Percentiles rank a stretch among this genome's conserved stretches.
phyloP scores from a whole-genome alignment of 2,888 invertebrate genomes.

The Automeris io region DNA sequence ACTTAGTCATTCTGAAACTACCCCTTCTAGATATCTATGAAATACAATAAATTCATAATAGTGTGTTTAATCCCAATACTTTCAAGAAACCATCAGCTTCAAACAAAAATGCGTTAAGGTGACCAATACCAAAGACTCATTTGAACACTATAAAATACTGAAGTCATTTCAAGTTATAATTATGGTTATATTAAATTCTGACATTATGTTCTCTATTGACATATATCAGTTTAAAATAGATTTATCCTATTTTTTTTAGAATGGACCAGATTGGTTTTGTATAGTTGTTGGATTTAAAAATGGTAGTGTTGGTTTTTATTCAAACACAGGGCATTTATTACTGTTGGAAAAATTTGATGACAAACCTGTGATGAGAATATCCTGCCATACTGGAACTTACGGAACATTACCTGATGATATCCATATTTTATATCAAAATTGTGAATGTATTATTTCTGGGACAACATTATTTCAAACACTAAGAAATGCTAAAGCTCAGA shows the following conservation, averaged over 20 bases:
- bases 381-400: slow-evolving; percentile 82
- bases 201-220: too few relatives aligned
- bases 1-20: too few relatives aligned
- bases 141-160: too few relatives aligned
- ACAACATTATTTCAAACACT: slow-evolving; percentile 88
- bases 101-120: too few relatives aligned
- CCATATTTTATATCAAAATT: slow-evolving; percentile 83
- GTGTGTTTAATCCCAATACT: too few relatives aligned
- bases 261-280: slow-evolving; percentile 95
- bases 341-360: slow-evolving; percentile 91
- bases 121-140: too few relatives aligned
- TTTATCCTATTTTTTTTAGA: slow-evolving; percentile 53
- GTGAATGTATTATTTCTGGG: slow-evolving; percentile 85
- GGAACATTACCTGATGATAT: slow-evolving; percentile 81
- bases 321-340: slow-evolving; percentile 89
- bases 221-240: too few relatives aligned
- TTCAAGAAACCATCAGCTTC: too few relatives aligned
- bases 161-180: too few relatives aligned
- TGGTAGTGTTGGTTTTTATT: slow-evolving; percentile 91
- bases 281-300: slow-evolving; percentile 90
- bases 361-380: slow-evolving; percentile 85
- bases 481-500: slow-evolving; percentile 85
- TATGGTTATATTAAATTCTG: too few relatives aligned
- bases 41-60: too few relatives aligned
- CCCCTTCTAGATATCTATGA: too few relatives aligned